Evolutionary conservation across 1,140 invertebrate species (phyloP).

Genomic region (Cepaea nemoralis): DNA sequence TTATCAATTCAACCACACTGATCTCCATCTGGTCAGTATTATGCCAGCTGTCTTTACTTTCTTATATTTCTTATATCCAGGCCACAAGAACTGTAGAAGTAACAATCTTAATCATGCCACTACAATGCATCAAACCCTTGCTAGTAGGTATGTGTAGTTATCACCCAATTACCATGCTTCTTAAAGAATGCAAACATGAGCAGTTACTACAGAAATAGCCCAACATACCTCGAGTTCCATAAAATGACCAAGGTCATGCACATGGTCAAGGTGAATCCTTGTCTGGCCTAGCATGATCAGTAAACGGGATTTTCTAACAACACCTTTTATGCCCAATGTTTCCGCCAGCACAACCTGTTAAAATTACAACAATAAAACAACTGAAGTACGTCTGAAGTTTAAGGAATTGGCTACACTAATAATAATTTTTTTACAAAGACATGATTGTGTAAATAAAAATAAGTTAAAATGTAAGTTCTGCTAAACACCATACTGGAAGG

Average conservation of each 20-base stretch:
- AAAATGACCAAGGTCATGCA: slow-evolving; percentile 85
- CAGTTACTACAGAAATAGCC: no score
- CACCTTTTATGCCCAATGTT: slow-evolving; percentile 78
- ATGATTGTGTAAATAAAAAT: not conserved
- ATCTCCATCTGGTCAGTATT: no score
- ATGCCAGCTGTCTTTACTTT: no score
- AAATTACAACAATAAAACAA: not conserved
- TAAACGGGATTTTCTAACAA: slow-evolving; percentile 81
- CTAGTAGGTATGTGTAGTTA: no score
- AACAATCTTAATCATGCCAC: no score
- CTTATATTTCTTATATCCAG: no score
- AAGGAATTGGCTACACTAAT: not conserved
- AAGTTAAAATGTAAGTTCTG: not conserved
- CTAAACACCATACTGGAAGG: no score
- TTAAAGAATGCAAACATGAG: no score
- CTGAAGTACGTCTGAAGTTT: not conserved
- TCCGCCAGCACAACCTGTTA: slow-evolving; percentile 58
- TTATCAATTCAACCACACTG: no score
- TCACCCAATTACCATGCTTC: no score
- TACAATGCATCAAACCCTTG: no score
- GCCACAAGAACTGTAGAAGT: no score
- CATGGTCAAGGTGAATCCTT: slow-evolving; percentile 88
- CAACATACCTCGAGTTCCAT: slow-evolving; percentile 87
- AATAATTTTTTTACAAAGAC: not conserved
- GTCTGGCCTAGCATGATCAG: slow-evolving; percentile 87